A percentile compares a stretch with the other conserved stretches of the same genome.
Conservation (phyloP, 1,140 invertebrate species). For the Scylla paramamosain region DNA sequence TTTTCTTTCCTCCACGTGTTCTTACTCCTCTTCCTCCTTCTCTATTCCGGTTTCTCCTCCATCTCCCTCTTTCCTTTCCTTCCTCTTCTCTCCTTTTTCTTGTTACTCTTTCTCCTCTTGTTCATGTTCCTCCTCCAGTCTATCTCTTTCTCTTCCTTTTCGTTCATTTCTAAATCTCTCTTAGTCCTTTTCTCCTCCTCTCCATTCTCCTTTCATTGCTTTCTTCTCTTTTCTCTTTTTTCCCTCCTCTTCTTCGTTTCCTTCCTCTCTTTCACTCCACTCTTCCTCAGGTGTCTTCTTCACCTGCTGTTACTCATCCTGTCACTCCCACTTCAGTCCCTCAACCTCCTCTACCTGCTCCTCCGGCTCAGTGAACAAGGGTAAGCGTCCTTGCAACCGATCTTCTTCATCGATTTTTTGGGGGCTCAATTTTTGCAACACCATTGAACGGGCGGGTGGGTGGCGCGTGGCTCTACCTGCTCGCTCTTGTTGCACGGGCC, state of each 20-base stretch:
- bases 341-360: not conserved
- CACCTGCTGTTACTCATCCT: not conserved
- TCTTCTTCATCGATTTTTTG: constrained; percentile 22
- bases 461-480: constrained; percentile 37
- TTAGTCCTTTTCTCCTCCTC: not conserved
- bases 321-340: not conserved
- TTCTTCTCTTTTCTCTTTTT: not conserved
- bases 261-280: not conserved
- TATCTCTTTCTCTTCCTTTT: not conserved
- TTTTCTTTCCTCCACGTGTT: not conserved
- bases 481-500: constrained; percentile 36
- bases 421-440: constrained; percentile 13
- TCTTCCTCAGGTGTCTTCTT: not conserved
- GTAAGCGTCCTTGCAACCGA: constrained; percentile 15
- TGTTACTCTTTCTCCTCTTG: not conserved
- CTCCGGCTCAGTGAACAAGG: not conserved
- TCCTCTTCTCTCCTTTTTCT: not conserved
- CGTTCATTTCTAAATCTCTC: too few species aligned
- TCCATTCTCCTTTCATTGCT: not conserved
- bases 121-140: not conserved
- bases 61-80: not conserved
- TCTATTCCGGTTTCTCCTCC: not conserved
- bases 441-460: constrained; percentile 33
- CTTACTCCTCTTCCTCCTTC: not conserved
- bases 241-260: not conserved